Evolutionary conservation across 2,113 vertebrate species (phyloP).

Genomic region (Percopsis transmontana): DNA sequence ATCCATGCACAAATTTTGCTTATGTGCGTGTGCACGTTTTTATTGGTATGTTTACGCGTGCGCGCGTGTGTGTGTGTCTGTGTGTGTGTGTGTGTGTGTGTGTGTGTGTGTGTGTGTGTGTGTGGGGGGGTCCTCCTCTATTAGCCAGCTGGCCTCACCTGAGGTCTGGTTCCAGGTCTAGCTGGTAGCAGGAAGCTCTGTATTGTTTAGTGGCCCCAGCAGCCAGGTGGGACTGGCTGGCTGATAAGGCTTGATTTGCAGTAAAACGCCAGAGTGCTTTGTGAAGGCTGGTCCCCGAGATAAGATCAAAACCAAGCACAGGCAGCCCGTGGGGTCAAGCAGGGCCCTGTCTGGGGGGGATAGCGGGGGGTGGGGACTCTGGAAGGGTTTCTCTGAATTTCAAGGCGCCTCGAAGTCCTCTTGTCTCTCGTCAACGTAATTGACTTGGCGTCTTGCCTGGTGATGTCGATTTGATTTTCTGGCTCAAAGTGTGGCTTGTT

Average conservation of each 20-base stretch:
- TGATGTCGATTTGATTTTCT: slow-evolving; percentile 30
- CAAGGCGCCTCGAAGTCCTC: slow-evolving; percentile 21
- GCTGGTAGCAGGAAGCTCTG: neutral
- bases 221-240: neutral
- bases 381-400: slow-evolving; percentile 26
- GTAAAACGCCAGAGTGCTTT: neutral
- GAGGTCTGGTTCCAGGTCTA: slow-evolving; percentile 2
- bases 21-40: too few species aligned
- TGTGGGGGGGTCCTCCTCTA: too few species aligned
- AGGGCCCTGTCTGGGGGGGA: neutral
- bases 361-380: slow-evolving; percentile 15
- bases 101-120: slow-evolving; percentile 19
- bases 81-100: too few species aligned
- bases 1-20: too few species aligned
- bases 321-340: neutral
- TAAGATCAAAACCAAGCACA: neutral
- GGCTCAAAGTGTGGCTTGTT: slow-evolving; percentile 15
- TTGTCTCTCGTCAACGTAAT: slow-evolving; percentile 25
- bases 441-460: slow-evolving; percentile 38
- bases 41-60: too few species aligned
- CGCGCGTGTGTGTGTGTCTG: too few species aligned
- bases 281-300: neutral
- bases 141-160: slow-evolving; percentile 37
- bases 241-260: slow-evolving; percentile 20
- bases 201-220: neutral